phyloP scores from a whole-genome alignment of 2,888 invertebrate species.

The Entomobrya multifasciata region DNA sequence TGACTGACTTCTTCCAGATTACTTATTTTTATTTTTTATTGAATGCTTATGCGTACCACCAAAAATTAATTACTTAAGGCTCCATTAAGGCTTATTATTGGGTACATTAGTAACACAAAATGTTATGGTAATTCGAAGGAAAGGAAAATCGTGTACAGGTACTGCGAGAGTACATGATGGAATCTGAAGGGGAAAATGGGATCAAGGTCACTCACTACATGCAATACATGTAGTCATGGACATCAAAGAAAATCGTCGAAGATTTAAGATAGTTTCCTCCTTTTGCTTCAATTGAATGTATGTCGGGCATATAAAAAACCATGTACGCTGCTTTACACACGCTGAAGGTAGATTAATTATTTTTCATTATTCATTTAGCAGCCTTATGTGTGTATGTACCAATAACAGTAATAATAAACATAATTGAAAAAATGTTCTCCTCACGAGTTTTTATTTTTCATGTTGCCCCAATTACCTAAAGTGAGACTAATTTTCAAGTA shows the following conservation, averaged over 20 bases:
- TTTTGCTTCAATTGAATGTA: no score
- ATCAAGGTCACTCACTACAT: background rate
- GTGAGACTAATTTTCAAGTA: conserved; percentile 19
- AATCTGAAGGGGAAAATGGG: background rate
- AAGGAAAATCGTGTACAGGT: no score
- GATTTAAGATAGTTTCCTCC: no score
- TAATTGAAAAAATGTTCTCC: background rate
- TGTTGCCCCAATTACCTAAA: conserved; percentile 12
- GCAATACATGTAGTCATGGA: background rate
- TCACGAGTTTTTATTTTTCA: conserved; percentile 8
- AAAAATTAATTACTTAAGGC: no score
- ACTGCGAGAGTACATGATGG: no score
- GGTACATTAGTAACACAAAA: no score
- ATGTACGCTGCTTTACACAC: background rate
- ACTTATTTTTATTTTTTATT: no score
- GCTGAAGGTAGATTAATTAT: conserved; percentile 25
- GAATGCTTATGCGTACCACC: no score
- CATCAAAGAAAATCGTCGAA: background rate
- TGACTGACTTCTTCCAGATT: no score
- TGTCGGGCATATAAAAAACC: no score
- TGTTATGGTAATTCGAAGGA: no score
- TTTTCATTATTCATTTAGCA: background rate
- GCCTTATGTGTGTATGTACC: background rate
- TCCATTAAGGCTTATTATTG: no score
- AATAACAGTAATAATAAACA: background rate